Conservation (phyloP, 2,113 vertebrate genomes). For the Poicephalus meyeri region DNA sequence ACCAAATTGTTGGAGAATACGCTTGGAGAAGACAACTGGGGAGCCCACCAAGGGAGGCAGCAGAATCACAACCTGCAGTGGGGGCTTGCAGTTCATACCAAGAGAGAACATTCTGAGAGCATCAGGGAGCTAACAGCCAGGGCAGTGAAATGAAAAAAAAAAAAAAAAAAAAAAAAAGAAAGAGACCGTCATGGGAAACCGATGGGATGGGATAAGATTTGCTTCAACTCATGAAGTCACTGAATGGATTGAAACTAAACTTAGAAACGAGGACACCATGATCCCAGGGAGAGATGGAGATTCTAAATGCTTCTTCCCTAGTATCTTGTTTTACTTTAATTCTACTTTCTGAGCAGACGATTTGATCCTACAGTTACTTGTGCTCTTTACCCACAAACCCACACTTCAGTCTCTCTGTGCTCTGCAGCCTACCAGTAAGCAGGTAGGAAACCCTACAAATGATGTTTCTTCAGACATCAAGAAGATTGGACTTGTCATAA, state of each 20-base stretch:
- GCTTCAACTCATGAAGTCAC: background rate
- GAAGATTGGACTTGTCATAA: background rate
- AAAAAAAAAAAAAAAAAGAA: background rate
- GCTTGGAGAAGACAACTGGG: background rate
- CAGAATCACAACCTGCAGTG: rapidly evolving
- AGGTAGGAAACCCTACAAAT: background rate
- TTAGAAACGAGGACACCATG: background rate
- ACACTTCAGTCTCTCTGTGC: background rate
- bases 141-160: background rate
- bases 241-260: background rate
- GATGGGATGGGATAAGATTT: background rate
- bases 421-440: background rate
- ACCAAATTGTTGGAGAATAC: background rate
- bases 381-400: background rate
- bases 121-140: background rate
- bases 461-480: background rate
- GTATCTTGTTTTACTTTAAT: background rate
- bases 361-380: background rate
- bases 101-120: background rate
- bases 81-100: background rate
- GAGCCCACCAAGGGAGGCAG: background rate
- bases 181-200: background rate
- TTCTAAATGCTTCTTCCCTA: background rate
- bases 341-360: background rate
- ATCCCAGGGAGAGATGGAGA: background rate